Evolutionary conservation across 2,888 invertebrate genomes (phyloP).

Genomic region (Orchesellides sinensis): DNA sequence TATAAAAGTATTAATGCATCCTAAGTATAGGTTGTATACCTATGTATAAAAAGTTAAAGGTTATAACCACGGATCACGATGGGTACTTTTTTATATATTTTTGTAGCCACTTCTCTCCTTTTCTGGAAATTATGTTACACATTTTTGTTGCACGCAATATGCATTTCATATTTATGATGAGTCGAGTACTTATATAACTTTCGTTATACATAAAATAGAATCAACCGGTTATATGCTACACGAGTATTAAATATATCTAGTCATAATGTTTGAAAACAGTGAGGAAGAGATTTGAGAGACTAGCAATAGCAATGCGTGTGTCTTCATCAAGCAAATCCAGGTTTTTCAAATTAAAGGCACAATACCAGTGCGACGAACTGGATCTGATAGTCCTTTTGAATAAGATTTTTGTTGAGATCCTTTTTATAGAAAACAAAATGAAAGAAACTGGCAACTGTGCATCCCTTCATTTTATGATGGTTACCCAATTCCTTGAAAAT

Average conservation of each 20-base stretch:
- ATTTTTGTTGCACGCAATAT: neutral
- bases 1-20: neutral
- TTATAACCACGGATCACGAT: neutral
- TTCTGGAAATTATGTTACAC: slow-evolving; percentile 1
- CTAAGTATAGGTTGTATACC: neutral
- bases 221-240: slow-evolving; percentile 5
- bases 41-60: neutral
- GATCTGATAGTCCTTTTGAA: neutral
- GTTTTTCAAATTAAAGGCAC: neutral
- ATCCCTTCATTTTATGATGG: slow-evolving; percentile 1
- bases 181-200: too few relatives aligned
- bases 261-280: neutral
- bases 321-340: neutral
- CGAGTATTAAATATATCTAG: neutral
- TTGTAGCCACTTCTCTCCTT: neutral
- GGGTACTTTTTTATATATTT: too few relatives aligned
- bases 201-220: too few relatives aligned
- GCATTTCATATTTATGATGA: too few relatives aligned
- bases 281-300: neutral
- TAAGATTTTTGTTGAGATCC: neutral
- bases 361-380: neutral
- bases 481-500: slow-evolving; percentile 26
- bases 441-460: neutral
- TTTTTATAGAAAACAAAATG: slow-evolving; percentile 11
- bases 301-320: neutral